phyloP scores from a whole-genome alignment of 2,113 vertebrate species.

The Gopherus flavomarginatus region DNA sequence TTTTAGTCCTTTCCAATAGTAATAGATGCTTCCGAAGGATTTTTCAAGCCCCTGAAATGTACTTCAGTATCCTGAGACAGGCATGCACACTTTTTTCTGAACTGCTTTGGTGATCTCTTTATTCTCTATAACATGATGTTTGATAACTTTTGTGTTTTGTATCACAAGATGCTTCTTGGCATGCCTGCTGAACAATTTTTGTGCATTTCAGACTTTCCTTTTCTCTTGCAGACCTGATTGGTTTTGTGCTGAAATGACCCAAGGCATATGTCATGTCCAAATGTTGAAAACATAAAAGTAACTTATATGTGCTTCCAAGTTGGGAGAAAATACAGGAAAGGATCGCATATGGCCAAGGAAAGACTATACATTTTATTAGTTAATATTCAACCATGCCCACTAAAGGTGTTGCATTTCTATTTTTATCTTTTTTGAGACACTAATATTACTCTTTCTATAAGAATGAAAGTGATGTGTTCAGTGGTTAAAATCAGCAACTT shows the following conservation, averaged over 20 bases:
- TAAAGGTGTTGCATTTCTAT: neutral
- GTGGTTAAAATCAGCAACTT: neutral
- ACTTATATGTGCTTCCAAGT: neutral
- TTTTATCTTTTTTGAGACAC: neutral
- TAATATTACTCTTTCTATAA: neutral
- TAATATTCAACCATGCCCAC: neutral
- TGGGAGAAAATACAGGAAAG: neutral
- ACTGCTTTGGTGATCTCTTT: neutral
- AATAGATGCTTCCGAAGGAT: neutral
- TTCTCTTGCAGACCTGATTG: neutral
- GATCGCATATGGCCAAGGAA: neutral
- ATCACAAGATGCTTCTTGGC: neutral
- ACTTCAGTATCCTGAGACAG: neutral
- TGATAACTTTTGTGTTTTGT: neutral
- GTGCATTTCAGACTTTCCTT: neutral
- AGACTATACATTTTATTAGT: neutral
- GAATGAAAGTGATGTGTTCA: neutral
- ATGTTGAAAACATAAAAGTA: neutral
- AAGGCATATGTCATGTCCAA: neutral
- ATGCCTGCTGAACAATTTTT: neutral
- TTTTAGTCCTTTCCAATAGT: neutral
- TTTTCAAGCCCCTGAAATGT: neutral
- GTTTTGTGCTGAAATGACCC: neutral
- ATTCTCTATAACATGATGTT: neutral
- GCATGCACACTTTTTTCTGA: neutral